Conservation (phyloP, 2,113 vertebrate species). For the Siniperca chuatsi region DNA sequence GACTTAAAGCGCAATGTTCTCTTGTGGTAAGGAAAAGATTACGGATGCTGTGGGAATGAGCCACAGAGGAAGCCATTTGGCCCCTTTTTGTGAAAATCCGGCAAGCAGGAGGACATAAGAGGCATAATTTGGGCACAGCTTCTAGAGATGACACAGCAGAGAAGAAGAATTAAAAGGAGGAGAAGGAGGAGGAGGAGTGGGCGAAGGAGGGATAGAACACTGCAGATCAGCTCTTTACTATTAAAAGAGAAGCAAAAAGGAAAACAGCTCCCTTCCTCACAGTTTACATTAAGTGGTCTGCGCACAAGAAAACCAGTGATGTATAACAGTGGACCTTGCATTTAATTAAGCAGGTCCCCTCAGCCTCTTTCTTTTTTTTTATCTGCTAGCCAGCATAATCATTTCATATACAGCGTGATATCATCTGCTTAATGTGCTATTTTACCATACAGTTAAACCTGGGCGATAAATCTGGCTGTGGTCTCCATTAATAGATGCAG, state of each 20-base stretch:
- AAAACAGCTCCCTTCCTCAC: slow-evolving; percentile 47
- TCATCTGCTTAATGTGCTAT: slow-evolving; percentile 88
- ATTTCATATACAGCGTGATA: slow-evolving; percentile 82
- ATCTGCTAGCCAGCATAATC: slow-evolving; percentile 81
- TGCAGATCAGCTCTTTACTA: slow-evolving; percentile 67
- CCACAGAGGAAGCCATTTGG: slow-evolving; percentile 46
- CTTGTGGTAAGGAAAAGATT: slow-evolving; percentile 38
- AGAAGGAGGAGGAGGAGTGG: background rate
- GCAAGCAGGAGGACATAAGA: slow-evolving; percentile 40
- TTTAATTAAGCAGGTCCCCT: slow-evolving; percentile 83
- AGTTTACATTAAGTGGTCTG: slow-evolving; percentile 77
- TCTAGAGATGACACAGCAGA: slow-evolving; percentile 54
- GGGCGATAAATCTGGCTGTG: slow-evolving; percentile 82
- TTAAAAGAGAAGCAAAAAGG: slow-evolving; percentile 53
- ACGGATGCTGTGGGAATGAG: slow-evolving; percentile 35
- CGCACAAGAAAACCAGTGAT: slow-evolving; percentile 74
- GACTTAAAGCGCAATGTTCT: background rate
- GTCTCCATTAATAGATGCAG: slow-evolving; percentile 82
- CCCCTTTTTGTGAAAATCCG: slow-evolving; percentile 41
- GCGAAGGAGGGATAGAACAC: slow-evolving; percentile 35
- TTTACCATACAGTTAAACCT: slow-evolving; percentile 87
- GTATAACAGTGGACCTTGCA: slow-evolving; percentile 79
- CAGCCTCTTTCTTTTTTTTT: slow-evolving; percentile 56
- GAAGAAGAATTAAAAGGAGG: slow-evolving; percentile 29
- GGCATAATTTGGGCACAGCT: slow-evolving; percentile 57